Evolutionary conservation across 64 coral and sea anemone genomes (phyloP), one percentile per base, ranked within the genome.

Genomic region (Montipora efflorescens): DNA sequence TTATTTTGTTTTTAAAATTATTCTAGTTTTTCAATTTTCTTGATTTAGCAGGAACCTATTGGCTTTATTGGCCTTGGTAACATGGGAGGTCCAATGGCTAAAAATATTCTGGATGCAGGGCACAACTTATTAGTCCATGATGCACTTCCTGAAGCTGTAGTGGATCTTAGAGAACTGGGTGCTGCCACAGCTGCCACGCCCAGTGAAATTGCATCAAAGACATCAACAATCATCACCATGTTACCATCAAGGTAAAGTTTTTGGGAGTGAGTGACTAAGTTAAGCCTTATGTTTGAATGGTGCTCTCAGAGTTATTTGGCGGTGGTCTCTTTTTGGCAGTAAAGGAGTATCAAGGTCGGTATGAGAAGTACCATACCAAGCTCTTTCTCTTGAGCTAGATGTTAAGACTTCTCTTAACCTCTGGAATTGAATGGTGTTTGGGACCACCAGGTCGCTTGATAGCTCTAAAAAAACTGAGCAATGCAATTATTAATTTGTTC

Each of bases 1-100:
- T 36, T 36, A 36, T 36, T 36, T 36, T 36, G 36, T 36, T 36
- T 36, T 36, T 36, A 36, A 36, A 36, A 36, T 36, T 36, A 36
- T 36, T 36, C 0, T 36, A 36, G 36, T 36, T 36, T 36, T 36
- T 36, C 53, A 57, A 57, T 8, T 57, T 57, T 57, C 11, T 57
- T 72, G 16, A 15, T 19, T 69, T 58, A 88, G 77, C 82, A 95
- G 61, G 84, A 67, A 44, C 71, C 95, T 21, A 94, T 99, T 89
- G 98, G 98, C 75, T 99, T 99, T 79, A 74, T 99, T 90, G 98
- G 98, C 36, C 47, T 99, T 11, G 98, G 98, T 28, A 99, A 99
- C 76, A 99, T 99, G 98, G 98, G 98, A 70, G 81, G 95, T 67
- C 95, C 95, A 23, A 99, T 99, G 98, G 98, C 92, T 8, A 96